Base-by-base conservation (phyloP, 2,113 vertebrate species). In the Nestor notabilis region DNA sequence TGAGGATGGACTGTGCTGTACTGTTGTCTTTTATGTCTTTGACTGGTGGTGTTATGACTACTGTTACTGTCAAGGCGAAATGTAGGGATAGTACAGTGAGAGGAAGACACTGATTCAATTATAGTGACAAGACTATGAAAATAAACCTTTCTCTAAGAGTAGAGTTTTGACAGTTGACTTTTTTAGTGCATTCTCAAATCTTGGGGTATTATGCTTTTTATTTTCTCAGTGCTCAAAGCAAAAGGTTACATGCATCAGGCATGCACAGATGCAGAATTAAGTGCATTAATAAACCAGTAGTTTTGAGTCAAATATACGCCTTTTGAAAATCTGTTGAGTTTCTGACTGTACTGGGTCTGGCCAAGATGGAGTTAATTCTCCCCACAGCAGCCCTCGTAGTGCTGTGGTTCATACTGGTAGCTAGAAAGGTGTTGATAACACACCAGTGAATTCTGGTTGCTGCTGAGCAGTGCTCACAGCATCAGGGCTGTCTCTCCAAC, bases 71-170 rank as follows among this genome's bases (percentile, higher is more conserved):
- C 91, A 84, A 53, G 83, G 80, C 7, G 6, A 78, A 83, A 71
- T 7, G 63, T 29, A 72, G 47, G 64, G 64, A 75, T 77, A 60
- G 74, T 31, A 39, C 69, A 47, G 33, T 10, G 50, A 82, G 89
- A 83, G 43, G 69, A 75, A 89, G 77, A 60, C 39, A 25, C 78
- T 71, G 77, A 91, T 93, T 81, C 71, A 70, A 68, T 93, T 79
- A 71, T 43, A 63, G 29, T 44, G 87, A 72, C 70, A 94, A 94
- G 61, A 52, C 56, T 87, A n/a, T 60, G 91, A 79, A 96, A 94
- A 95, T 58, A 91, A 91, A 85, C 87, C 47, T 60, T 78, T 61
- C 66, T 87, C 58, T 52, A n/a, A 75, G 49, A 91, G n/a, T 19
- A 84, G 50, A 58, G 41, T 79, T 91, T 72, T 80, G 90, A 77